Evolutionary conservation across 2,888 invertebrate species (phyloP).

Genomic region (Heliconius erato): DNA sequence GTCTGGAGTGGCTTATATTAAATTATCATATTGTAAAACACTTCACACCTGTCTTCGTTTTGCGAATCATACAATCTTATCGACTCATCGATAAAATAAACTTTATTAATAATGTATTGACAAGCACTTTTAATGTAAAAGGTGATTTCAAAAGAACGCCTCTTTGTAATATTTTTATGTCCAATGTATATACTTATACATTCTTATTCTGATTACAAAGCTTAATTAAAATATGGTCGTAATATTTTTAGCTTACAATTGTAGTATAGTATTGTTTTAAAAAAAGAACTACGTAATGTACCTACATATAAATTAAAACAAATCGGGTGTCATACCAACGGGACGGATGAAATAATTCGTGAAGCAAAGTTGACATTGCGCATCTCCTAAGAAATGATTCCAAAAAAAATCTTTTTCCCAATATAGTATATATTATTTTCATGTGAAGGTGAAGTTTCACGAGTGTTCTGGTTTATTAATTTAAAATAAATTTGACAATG

Average conservation of each 20-base stretch:
- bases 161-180: background rate
- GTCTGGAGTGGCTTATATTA: slow-evolving; percentile 24
- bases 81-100: slow-evolving; percentile 39
- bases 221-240: background rate
- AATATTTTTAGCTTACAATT: background rate
- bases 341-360: background rate
- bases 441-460: background rate
- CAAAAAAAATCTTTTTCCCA: background rate
- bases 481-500: background rate
- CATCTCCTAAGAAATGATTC: background rate
- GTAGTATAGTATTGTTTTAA: background rate
- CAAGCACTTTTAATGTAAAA: background rate
- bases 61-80: slow-evolving; percentile 28
- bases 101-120: slow-evolving; percentile 41
- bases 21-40: slow-evolving; percentile 45
- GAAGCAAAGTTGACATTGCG: background rate
- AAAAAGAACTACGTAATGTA: background rate
- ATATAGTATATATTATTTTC: background rate
- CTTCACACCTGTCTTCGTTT: slow-evolving; percentile 50
- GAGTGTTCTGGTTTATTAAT: too few species aligned
- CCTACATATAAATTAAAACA: background rate
- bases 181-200: background rate
- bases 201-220: background rate
- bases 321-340: background rate
- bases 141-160: background rate